A percentile compares a stretch with the other conserved stretches of the same genome.
These are phyloP conservation scores for Hydrozoanthus gracilis DNA, from an alignment of 92 coral and sea anemone genomes.

Conservation along the genomic window DNA sequence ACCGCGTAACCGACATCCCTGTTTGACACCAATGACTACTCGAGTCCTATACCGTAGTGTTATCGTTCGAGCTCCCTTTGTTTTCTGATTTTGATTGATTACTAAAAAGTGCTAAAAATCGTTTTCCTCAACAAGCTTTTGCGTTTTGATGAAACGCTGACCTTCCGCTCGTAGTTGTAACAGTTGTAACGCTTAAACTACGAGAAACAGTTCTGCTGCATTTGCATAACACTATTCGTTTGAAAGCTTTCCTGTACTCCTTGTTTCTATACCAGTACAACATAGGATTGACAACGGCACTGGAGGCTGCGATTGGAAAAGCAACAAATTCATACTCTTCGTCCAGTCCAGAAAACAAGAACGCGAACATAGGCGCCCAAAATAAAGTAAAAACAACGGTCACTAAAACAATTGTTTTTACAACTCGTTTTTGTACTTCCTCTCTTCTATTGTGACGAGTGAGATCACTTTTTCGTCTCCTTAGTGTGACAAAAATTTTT, in stretches of 20 bases:
- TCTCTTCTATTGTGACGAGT: not conserved
- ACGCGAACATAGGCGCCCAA: constrained; percentile 20
- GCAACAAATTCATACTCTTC: not conserved
- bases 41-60: no score
- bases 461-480: not conserved
- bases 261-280: constrained; percentile 5
- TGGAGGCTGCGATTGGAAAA: not conserved
- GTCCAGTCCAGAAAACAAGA: constrained; percentile 6
- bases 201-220: not conserved
- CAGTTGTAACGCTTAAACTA: not conserved
- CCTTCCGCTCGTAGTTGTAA: no score
- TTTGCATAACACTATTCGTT: not conserved
- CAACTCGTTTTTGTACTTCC: not conserved
- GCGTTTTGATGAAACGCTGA: no score
- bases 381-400: constrained; percentile 7
- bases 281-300: constrained; percentile 12
- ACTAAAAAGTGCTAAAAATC: no score
- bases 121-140: no score
- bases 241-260: not conserved
- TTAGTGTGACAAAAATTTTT: not conserved
- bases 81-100: no score
- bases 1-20: no score
- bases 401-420: not conserved
- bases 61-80: no score
- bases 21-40: no score